Conservation (phyloP, 2,888 invertebrate genomes). For the Torymus tubicola region DNA sequence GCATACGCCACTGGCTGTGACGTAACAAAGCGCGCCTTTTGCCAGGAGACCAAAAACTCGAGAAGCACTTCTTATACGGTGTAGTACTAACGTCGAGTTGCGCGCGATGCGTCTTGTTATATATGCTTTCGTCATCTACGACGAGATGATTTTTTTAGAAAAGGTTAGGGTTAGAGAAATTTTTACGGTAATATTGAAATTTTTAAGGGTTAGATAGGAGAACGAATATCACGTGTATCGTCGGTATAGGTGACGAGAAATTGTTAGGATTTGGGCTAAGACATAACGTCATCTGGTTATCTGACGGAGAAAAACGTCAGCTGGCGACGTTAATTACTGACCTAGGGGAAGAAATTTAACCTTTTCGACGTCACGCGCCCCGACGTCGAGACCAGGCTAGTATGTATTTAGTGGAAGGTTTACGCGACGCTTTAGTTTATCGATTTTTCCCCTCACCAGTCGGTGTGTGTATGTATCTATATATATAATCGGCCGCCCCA, state of each 20-base stretch:
- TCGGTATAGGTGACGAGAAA: too few relatives aligned
- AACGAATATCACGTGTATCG: too few relatives aligned
- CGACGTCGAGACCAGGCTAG: slow-evolving; percentile 70
- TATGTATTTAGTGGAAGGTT: slow-evolving; percentile 58
- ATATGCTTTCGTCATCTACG: too few relatives aligned
- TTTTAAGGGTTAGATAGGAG: too few relatives aligned
- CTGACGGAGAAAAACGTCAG: slow-evolving; percentile 17
- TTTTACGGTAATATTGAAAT: too few relatives aligned
- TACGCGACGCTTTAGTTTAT: slow-evolving; percentile 24
- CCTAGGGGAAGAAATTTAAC: slow-evolving; percentile 67
- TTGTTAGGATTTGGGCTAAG: too few relatives aligned
- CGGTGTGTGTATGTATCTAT: too few relatives aligned
- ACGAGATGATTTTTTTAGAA: too few relatives aligned
- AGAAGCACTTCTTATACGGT: slow-evolving; percentile 52
- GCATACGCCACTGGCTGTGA: slow-evolving; percentile 67
- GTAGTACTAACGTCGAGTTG: too few relatives aligned
- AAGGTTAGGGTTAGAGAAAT: too few relatives aligned
- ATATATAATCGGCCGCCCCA: neutral
- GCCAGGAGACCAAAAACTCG: slow-evolving; percentile 69
- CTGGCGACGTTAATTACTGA: slow-evolving; percentile 51
- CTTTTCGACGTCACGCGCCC: slow-evolving; percentile 73
- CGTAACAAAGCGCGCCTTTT: slow-evolving; percentile 76
- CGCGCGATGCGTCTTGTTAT: too few relatives aligned
- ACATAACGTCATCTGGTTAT: neutral
- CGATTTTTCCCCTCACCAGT: slow-evolving; percentile 32